Base-by-base conservation (phyloP, 2,888 invertebrate species). In the Spodoptera exigua region DNA sequence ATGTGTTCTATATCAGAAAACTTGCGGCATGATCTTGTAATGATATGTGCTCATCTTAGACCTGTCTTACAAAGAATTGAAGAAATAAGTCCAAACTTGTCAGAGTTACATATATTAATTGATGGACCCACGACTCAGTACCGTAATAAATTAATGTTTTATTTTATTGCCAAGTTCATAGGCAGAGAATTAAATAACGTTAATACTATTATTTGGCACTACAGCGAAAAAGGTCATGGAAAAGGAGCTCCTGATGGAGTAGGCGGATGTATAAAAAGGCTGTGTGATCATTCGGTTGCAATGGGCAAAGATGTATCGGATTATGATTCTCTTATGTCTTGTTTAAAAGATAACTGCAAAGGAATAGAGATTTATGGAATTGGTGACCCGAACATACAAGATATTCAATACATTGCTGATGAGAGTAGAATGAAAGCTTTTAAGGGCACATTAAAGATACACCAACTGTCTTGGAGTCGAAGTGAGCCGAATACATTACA, bases 1-100 rank as follows among this genome's bases (percentile, higher is more conserved):
- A 48, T 68, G 35, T 63, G 67, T 13, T 61, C 74, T 10, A 43
- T 72, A 16, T 64, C 70, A 3, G 56, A 61, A 59, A 70, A 71
- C 49, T 62, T 70, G 16, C 32, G 61, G 37, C 76, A 74, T 43
- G 76, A 76, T 17, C 71, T 72, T 7, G 59, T 72, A 14, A 14
- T 70, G 7, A 72, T 70, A 35, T 70, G 76, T 39, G 67, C 43
- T 10, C 70, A 74, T 55, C 41, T 76, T 44, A 61, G 14, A 40
- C 48, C 49, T 18, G n/a, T 57, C 21, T 40, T 59, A 36, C 41
- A 54, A 36, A 46, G 39, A 63, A 67, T 71, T 12, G 44, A 56
- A 51, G 45, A 49, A 34, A 54, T 47, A n/a, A 45, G 35, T 45
- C 54, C 56, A 34, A 61, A 56, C 46, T 49, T 65, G 1, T 49